Percentiles rank a stretch among this genome's conserved stretches.
Evolutionary conservation across 2,797 vertebrate genomes (phyloP).

Genomic region (Onychomys leucogaster): DNA sequence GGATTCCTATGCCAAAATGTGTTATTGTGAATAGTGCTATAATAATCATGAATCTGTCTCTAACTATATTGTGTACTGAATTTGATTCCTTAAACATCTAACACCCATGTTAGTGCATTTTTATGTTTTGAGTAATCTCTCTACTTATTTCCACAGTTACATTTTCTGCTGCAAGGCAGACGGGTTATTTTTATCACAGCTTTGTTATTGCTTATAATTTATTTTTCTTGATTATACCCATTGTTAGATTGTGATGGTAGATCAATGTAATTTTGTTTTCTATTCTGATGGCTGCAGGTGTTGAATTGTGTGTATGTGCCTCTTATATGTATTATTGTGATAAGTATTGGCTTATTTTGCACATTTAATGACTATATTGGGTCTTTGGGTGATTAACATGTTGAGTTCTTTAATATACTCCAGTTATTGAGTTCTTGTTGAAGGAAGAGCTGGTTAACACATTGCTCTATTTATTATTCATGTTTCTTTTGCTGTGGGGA

Average conservation of each 20-base stretch:
- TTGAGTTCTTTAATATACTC: neutral
- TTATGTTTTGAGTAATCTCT: neutral
- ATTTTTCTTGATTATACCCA: neutral
- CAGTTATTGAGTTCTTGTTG: neutral
- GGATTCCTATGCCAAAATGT: neutral
- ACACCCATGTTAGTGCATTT: neutral
- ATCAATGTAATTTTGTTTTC: neutral
- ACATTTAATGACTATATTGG: neutral
- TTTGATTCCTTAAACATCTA: neutral
- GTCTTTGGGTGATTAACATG: neutral
- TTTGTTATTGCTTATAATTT: neutral
- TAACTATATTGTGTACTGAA: neutral
- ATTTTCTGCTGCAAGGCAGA: neutral
- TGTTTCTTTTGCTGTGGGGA: neutral
- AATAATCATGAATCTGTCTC: neutral
- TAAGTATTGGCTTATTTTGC: neutral
- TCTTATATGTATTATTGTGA: neutral
- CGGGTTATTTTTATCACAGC: neutral
- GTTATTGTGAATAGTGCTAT: neutral
- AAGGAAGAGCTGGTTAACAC: neutral
- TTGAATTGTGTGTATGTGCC: neutral
- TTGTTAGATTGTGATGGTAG: neutral
- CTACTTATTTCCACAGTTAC: too few relatives aligned
- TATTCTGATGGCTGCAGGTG: neutral
- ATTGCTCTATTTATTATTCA: neutral